Evolutionary conservation across 2,113 vertebrate genomes (phyloP).

Genomic region (Nibea albiflora): DNA sequence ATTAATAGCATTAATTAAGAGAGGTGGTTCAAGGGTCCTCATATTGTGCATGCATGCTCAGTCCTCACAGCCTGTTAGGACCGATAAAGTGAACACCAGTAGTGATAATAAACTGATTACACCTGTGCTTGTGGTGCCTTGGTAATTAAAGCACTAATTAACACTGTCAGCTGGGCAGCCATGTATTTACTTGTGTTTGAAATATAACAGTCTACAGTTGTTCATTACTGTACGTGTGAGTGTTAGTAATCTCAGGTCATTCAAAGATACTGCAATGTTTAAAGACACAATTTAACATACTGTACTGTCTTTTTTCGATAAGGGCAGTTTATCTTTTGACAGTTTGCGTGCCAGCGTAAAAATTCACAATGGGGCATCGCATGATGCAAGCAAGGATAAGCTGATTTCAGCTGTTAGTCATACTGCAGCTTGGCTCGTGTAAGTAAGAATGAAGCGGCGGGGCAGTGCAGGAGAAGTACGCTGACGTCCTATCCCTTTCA

Average conservation of each 20-base stretch:
- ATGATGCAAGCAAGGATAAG: neutral
- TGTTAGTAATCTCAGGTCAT: no score
- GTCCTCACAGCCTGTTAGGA: neutral
- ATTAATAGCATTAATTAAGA: neutral
- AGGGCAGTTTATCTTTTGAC: neutral
- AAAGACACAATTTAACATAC: neutral
- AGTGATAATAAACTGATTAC: neutral
- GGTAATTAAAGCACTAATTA: neutral
- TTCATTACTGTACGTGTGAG: neutral
- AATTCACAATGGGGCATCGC: neutral
- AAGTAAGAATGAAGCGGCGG: neutral
- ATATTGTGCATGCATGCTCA: neutral
- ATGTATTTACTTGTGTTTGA: neutral
- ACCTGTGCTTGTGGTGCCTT: no score
- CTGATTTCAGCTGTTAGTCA: neutral
- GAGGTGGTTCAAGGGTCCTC: neutral
- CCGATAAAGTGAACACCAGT: neutral
- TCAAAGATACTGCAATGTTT: neutral
- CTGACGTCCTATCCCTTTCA: slow-evolving; percentile 23
- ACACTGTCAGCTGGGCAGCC: neutral
- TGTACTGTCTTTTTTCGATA: neutral
- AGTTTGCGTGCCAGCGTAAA: neutral
- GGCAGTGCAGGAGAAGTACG: neutral
- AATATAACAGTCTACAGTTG: no score
- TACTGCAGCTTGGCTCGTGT: neutral